phyloP scores from a whole-genome alignment of 2,113 vertebrate genomes.

The Podilymbus podiceps region DNA sequence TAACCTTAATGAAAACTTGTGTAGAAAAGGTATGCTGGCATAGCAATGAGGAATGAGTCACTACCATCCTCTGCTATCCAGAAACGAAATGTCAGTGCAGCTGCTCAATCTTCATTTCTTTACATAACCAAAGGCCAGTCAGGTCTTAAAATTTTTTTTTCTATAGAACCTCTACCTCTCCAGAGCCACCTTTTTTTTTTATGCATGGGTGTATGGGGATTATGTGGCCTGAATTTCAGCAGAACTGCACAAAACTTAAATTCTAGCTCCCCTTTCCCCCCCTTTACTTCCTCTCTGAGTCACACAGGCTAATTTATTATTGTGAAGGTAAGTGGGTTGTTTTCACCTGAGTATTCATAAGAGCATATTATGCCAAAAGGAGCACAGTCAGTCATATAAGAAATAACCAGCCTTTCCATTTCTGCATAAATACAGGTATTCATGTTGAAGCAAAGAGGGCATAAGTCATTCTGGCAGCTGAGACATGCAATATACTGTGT shows the following conservation, averaged over 20 bases:
- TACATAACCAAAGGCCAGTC: constrained; percentile 20
- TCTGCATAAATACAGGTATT: constrained; percentile 15
- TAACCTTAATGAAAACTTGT: constrained; percentile 47
- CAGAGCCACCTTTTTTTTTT: neutral
- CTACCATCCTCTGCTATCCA: neutral
- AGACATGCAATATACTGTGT: neutral
- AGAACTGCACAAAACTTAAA: neutral
- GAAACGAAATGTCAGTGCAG: constrained; percentile 27
- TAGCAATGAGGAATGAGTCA: constrained; percentile 40
- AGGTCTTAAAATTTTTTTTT: constrained; percentile 39
- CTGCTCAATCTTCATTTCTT: constrained; percentile 43
- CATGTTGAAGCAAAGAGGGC: neutral
- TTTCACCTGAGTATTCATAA: constrained; percentile 17
- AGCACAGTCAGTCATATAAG: neutral
- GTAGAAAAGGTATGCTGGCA: constrained; percentile 4
- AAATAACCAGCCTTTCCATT: constrained; percentile 28
- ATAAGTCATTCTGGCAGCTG: neutral
- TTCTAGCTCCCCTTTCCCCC: neutral
- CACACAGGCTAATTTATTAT: constrained; percentile 17
- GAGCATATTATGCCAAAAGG: neutral
- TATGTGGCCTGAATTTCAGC: neutral
- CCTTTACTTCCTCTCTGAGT: neutral
- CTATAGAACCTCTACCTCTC: neutral
- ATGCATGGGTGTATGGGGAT: neutral
- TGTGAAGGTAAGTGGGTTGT: neutral